Percentiles rank a stretch among this genome's conserved stretches.
phyloP scores from a whole-genome alignment of 1,140 invertebrate species.

The Holotrichia oblita region DNA sequence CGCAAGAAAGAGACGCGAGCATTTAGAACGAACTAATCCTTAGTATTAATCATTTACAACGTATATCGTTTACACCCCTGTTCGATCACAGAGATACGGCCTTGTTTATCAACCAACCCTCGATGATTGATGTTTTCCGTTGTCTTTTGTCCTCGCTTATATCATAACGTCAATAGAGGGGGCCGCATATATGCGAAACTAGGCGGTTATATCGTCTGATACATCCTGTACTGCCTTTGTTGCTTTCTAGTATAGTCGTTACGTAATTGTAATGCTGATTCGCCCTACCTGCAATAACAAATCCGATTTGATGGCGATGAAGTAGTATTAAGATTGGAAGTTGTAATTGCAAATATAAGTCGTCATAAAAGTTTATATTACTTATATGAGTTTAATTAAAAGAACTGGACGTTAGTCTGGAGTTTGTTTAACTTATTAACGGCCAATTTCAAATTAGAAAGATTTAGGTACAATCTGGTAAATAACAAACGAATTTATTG shows the following conservation, averaged over 20 bases:
- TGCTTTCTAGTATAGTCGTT: neutral
- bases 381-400: too few species aligned
- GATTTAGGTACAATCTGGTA: too few species aligned
- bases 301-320: too few species aligned
- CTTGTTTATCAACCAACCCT: neutral
- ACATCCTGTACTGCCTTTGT: neutral
- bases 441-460: too few species aligned
- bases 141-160: neutral
- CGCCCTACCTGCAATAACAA: neutral
- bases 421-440: too few species aligned
- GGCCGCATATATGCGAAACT: neutral
- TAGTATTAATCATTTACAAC: conserved; percentile 2
- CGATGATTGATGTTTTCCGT: conserved; percentile 2
- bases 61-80: neutral
- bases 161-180: neutral
- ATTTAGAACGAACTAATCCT: neutral
- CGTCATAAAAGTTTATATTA: too few species aligned
- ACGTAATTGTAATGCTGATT: neutral
- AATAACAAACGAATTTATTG: too few species aligned
- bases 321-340: too few species aligned
- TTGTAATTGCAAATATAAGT: too few species aligned
- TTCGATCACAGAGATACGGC: neutral
- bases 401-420: too few species aligned
- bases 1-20: neutral
- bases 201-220: neutral